These are phyloP conservation scores for Corythornis madagascariensis DNA, from an alignment of 2,113 vertebrate species.

Conservation along the genomic window DNA sequence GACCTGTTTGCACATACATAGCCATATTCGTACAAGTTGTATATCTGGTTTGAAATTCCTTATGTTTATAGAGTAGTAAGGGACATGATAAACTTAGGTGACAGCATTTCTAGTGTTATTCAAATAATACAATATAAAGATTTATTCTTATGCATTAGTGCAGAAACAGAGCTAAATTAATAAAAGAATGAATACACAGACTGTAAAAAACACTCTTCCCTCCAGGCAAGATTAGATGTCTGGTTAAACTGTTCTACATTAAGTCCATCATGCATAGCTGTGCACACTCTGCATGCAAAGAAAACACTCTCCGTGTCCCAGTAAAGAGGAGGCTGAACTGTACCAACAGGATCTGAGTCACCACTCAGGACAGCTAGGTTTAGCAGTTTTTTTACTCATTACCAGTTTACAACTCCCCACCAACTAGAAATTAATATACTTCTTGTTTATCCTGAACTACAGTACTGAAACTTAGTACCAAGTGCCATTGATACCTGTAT, in stretches of 20 bases:
- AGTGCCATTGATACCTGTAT: not conserved
- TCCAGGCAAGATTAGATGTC: constrained; percentile 5
- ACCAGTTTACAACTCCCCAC: not conserved
- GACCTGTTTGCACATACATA: not conserved
- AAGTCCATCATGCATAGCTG: not conserved
- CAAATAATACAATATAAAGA: constrained; percentile 21
- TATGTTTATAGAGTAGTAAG: not conserved
- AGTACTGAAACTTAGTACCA: not conserved
- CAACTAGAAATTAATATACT: not conserved
- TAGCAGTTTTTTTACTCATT: not conserved
- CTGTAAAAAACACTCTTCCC: constrained; percentile 11
- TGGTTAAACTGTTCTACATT: constrained; percentile 19
- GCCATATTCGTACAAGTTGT: not conserved
- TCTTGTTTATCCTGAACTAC: not conserved
- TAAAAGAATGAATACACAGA: constrained; percentile 26
- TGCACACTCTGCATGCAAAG: not conserved
- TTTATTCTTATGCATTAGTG: constrained; percentile 28
- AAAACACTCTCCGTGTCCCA: not conserved
- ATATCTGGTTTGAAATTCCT: constrained; percentile 4
- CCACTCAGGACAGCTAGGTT: not conserved
- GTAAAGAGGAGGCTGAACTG: not conserved
- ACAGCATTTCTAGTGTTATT: not conserved
- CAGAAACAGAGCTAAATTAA: constrained; percentile 43
- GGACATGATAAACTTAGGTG: not conserved
- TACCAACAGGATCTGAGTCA: not conserved